These are phyloP conservation scores for Sebastolobus altivelis DNA, from an alignment of 2,797 vertebrate species.

Conservation along the genomic window DNA sequence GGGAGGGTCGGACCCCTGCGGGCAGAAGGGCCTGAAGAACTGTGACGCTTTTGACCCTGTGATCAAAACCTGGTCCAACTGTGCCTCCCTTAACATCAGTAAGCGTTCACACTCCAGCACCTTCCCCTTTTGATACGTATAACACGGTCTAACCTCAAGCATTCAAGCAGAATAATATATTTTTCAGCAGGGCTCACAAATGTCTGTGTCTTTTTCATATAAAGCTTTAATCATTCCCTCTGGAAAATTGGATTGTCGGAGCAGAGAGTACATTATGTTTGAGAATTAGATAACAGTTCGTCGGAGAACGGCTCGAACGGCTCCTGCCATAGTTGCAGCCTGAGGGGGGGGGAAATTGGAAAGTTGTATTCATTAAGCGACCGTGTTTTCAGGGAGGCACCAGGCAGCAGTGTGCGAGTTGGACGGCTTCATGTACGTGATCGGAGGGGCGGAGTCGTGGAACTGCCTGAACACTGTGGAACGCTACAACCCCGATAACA, in stretches of 20 bases:
- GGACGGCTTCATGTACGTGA: conserved; percentile 93
- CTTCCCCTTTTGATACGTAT: neutral
- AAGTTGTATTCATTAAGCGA: neutral
- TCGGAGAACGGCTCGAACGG: neutral
- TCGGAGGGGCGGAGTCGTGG: conserved; percentile 97
- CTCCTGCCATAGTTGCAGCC: neutral
- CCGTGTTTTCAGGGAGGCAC: conserved; percentile 89
- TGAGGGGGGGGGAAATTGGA: neutral
- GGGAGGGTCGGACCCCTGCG: conserved; percentile 97
- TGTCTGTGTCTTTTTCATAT: neutral
- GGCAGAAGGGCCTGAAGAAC: conserved; percentile 98
- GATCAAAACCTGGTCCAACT: conserved; percentile 93
- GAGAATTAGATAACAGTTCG: neutral
- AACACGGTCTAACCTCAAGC: neutral
- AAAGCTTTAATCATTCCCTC: conserved; percentile 4
- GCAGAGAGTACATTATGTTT: neutral
- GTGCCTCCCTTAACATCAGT: conserved; percentile 96
- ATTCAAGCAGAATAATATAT: neutral
- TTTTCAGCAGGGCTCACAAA: neutral
- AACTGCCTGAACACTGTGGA: conserved; percentile 98
- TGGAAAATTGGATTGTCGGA: neutral
- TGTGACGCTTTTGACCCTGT: conserved; percentile 97
- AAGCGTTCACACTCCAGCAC: conserved; percentile 67
- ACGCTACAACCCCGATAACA: conserved; percentile 95
- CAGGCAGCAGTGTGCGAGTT: conserved; percentile 96